These are phyloP conservation scores for Nerophis lumbriciformis DNA, from an alignment of 2,113 vertebrate species.

Conservation along the genomic window DNA sequence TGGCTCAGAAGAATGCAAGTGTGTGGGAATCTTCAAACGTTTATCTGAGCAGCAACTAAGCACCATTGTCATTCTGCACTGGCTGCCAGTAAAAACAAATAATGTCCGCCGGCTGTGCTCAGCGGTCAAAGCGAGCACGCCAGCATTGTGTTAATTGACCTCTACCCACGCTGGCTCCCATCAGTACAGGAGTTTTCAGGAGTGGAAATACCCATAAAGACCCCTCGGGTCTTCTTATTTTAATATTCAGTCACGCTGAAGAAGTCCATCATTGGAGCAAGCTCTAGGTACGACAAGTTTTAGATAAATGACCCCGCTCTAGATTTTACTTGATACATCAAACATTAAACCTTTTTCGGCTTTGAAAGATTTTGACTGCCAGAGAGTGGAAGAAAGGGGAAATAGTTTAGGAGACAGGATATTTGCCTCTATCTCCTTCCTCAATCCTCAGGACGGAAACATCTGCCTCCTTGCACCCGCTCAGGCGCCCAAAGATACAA, in stretches of 20 bases:
- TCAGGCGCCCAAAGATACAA: slow-evolving; percentile 55
- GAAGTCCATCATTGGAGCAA: slow-evolving; percentile 20
- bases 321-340: slow-evolving; percentile 30
- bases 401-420: slow-evolving; percentile 63
- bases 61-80: slow-evolving; percentile 45
- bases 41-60: slow-evolving; percentile 41
- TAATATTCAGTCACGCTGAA: slow-evolving; percentile 30
- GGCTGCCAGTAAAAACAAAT: slow-evolving; percentile 67
- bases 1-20: slow-evolving; percentile 55
- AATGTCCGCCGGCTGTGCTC: slow-evolving; percentile 43
- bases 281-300: slow-evolving; percentile 31
- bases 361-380: slow-evolving; percentile 9
- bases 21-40: slow-evolving; percentile 68
- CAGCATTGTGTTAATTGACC: slow-evolving; percentile 58
- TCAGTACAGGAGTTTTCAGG: slow-evolving; percentile 35
- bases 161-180: slow-evolving; percentile 51
- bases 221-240: slow-evolving; percentile 53
- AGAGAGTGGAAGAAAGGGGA: slow-evolving; percentile 38
- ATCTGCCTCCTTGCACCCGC: slow-evolving; percentile 67
- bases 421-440: slow-evolving; percentile 66
- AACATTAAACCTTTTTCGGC: slow-evolving; percentile 33
- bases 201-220: slow-evolving; percentile 54
- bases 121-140: slow-evolving; percentile 23
- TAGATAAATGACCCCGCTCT: slow-evolving; percentile 36
- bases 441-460: slow-evolving; percentile 68